Evolutionary conservation across 1,140 invertebrate species (phyloP), one percentile per base, ranked within the genome.

Genomic region (Nasonia longicornis): DNA sequence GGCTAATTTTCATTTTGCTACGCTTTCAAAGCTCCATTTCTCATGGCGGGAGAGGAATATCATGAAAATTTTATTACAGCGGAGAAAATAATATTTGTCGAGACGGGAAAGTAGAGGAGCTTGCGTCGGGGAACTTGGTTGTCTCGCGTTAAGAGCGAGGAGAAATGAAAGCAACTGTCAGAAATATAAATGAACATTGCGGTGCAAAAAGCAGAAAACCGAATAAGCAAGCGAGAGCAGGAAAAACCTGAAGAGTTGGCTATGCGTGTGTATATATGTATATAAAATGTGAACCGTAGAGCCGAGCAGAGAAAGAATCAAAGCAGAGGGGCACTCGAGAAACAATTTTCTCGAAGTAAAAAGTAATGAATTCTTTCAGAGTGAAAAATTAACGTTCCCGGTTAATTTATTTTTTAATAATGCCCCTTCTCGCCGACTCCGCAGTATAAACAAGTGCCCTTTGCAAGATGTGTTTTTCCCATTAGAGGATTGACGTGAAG

Each of bases 141-240:
- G 64, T 67, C 64, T 31, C 22, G 29, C 14, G 64, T 67, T 67
- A 67, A 67, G 64, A 31, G 64, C 8, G 29, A 67, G 26, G 64
- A 67, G 29, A 67, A 67, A 67, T 67, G 64, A 67, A 31, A 26
- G 64, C 64, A 10, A 26, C 64, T 67, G 64, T 29, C 64, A 67
- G 64, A 67, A 67, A 67, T 67, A 67, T 67, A 67, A 67, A 67
- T 67, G 64, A 67, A 67, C 64, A 67, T 67, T 67, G 64, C 22
- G 29, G 64, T 67, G 64, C 64, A 67, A 67, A 67, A 67, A 67
- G 64, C 64, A 67, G 22, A 67, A 31, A 67, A 67, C 64, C 64
- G 64, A 31, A 67, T 67, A 67, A 67, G 64, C 64, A 67, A 67
- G 52, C 52, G 20, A 58, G 52, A 58, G 52, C 20, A n/a, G 52